phyloP scores from a whole-genome alignment of 2,113 vertebrate genomes.

The Hippocampus barbouri region DNA sequence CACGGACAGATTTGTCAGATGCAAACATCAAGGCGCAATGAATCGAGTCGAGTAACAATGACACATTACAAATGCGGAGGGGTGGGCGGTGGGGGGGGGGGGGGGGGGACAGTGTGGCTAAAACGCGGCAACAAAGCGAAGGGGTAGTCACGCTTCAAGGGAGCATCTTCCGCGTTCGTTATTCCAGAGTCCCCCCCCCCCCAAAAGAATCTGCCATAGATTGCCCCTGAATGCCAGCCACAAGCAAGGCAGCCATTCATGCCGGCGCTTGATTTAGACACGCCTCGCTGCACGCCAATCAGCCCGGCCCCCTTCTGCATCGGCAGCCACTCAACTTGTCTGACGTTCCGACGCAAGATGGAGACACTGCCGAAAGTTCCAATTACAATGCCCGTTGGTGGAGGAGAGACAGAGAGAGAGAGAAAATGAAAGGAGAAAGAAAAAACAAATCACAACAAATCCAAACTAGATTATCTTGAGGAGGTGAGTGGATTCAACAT shows the following conservation, averaged over 20 bases:
- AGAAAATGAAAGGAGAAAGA: slow-evolving; percentile 45
- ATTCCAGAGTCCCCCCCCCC: slow-evolving; percentile 37
- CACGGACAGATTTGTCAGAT: slow-evolving; percentile 7
- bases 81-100: neutral
- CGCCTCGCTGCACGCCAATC: slow-evolving; percentile 70
- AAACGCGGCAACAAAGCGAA: slow-evolving; percentile 50
- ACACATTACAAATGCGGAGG: slow-evolving; percentile 34
- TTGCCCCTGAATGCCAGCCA: slow-evolving; percentile 60
- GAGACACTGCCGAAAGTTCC: slow-evolving; percentile 74
- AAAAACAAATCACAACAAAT: slow-evolving; percentile 58
- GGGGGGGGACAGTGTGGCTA: slow-evolving; percentile 31
- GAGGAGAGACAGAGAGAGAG: slow-evolving; percentile 29
- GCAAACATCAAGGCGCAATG: neutral
- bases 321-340: slow-evolving; percentile 64
- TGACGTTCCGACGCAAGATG: slow-evolving; percentile 73
- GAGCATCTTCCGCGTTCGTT: slow-evolving; percentile 50
- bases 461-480: slow-evolving; percentile 49
- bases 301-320: slow-evolving; percentile 47
- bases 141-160: slow-evolving; percentile 53
- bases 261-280: slow-evolving; percentile 69
- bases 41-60: slow-evolving; percentile 23
- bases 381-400: slow-evolving; percentile 72
- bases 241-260: slow-evolving; percentile 68
- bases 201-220: slow-evolving; percentile 44
- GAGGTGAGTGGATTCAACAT: slow-evolving; percentile 60